Conservation (phyloP, 35 echinoderm and acorn worm genomes). For the Anneissia japonica region DNA sequence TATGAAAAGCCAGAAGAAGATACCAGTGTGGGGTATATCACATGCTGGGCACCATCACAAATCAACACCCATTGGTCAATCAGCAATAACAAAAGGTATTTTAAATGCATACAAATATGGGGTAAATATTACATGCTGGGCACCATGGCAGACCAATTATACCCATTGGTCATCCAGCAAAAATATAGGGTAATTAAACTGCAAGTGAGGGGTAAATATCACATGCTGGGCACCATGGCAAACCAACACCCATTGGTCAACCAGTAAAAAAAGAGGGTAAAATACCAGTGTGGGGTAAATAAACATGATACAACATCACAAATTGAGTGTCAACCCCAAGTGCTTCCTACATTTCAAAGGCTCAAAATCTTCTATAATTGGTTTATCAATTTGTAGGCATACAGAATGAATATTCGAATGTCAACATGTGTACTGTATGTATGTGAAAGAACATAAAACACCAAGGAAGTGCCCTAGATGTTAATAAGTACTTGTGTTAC, state of each 20-base stretch:
- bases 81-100: conserved; percentile 5
- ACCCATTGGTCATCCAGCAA: conserved; percentile 11
- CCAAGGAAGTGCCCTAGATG: too few species aligned
- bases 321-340: too few species aligned
- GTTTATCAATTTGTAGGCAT: too few species aligned
- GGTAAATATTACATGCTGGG: conserved; percentile 58
- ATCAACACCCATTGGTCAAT: conserved; percentile 27
- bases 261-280: conserved; percentile 8
- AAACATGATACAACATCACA: not conserved
- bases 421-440: too few species aligned
- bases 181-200: not conserved
- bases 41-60: conserved; percentile 82
- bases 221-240: conserved; percentile 80
- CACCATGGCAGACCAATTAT: conserved; percentile 44
- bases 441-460: too few species aligned
- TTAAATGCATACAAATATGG: not conserved
- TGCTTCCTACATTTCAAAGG: too few species aligned
- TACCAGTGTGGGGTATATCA: conserved; percentile 80
- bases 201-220: conserved; percentile 70
- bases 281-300: not conserved
- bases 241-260: conserved; percentile 27
- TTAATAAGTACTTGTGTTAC: too few species aligned
- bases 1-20: conserved; percentile 40
- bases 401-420: too few species aligned
- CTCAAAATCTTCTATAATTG: too few species aligned